Base-by-base conservation (phyloP, 2,113 vertebrate genomes). In the Perca schrenkii region DNA sequence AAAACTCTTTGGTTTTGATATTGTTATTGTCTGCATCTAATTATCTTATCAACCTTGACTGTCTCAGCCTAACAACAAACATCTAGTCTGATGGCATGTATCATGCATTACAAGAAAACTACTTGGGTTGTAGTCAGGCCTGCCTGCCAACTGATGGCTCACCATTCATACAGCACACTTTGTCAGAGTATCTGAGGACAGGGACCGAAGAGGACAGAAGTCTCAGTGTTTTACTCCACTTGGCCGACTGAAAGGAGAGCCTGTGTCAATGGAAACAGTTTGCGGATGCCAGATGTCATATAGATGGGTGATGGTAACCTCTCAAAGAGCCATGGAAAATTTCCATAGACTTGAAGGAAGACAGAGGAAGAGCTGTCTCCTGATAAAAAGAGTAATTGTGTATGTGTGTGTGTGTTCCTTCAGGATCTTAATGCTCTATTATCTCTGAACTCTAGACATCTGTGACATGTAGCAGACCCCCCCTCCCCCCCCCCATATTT, bases 251-350 rank as follows among this genome's bases (percentile, higher is more conserved):
- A 92, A 77, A 77, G 58, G 34, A 73, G 34, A n/a, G 61, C 57
- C 62, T 88, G 69, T 80, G 80, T 81, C 80, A 66, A 64, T 82
- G 88, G 86, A 90, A 92, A 90, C 86, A 66, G 76, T 91, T 79
- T 86, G 86, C 49, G 22, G 74, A 77, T 85, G 90, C 84, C 91
- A 93, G 74, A 92, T 90, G 88, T 91, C 80, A 79, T 82, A 78
- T 79, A 70, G 86, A 84, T 53, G 70, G 86, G 89, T 88, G 93
- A 89, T 91, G 86, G 71, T 93, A 87, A 91, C 91, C 89, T 90
- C 84, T 86, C 17, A 11, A 77, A 84, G 78, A 91, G 86, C 73
- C 89, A 79, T 89, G 90, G 83, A 89, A 93, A 91, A 74, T 87
- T 85, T 89, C 86, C 79, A 73, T 54, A 0, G 4, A 64, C 74